Evolutionary conservation across 2,113 vertebrate species (phyloP).

Genomic region (Leucosticte australis): DNA sequence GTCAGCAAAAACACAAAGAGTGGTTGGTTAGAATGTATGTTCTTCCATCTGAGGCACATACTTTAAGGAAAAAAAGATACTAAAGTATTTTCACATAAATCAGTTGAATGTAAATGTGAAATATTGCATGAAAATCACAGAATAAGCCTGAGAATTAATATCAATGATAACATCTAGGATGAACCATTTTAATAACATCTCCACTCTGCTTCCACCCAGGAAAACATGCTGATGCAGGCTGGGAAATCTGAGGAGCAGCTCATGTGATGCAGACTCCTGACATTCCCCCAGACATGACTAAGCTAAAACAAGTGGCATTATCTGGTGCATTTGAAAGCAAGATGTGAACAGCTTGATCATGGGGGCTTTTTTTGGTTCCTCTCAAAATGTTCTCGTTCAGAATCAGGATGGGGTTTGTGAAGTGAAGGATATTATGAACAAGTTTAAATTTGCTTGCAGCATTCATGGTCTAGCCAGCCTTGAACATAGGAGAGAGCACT

Average conservation of each 20-base stretch:
- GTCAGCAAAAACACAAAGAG: background rate
- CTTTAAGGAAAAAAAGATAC: background rate
- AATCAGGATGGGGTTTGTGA: background rate
- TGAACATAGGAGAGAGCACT: background rate
- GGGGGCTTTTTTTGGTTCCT: background rate
- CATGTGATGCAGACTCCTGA: slow-evolving; percentile 53
- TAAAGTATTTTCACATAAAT: background rate
- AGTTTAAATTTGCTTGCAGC: background rate
- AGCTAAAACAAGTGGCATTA: slow-evolving; percentile 61
- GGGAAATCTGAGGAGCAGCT: slow-evolving; percentile 57
- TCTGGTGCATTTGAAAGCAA: slow-evolving; percentile 32
- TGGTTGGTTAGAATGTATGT: background rate
- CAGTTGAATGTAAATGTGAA: background rate
- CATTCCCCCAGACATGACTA: slow-evolving; percentile 45
- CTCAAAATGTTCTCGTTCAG: background rate
- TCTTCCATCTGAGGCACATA: background rate
- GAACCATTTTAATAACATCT: background rate
- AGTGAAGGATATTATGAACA: background rate
- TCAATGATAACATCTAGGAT: background rate
- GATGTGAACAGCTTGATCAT: background rate
- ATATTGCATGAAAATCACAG: background rate
- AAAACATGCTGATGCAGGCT: slow-evolving; percentile 15
- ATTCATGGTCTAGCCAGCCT: background rate
- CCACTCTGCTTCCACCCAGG: background rate
- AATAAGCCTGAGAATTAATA: background rate